Percentiles rank a stretch among this genome's conserved stretches.
Evolutionary conservation across 2,113 vertebrate genomes (phyloP).

Genomic region (Seriola aureovittata): DNA sequence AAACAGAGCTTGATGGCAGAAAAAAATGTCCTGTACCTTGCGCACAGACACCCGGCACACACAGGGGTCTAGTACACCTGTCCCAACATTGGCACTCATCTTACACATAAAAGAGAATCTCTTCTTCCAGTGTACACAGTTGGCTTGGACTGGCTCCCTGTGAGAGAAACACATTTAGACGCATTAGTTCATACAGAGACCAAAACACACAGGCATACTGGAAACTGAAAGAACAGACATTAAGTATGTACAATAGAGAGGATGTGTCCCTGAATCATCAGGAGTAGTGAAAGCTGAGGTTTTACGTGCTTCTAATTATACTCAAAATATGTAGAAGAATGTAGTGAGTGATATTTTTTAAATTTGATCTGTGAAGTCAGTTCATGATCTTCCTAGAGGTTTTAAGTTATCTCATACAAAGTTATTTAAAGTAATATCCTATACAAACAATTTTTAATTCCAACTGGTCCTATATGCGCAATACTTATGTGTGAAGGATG

Average conservation of each 20-base stretch:
- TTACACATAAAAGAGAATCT: slow-evolving; percentile 94
- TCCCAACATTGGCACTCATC: slow-evolving; percentile 92
- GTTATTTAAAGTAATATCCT: neutral
- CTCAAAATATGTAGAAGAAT: neutral
- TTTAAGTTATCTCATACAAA: neutral
- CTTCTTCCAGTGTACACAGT: slow-evolving; percentile 94
- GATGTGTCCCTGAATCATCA: neutral
- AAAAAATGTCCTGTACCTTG: slow-evolving; percentile 85
- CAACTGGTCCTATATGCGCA: neutral
- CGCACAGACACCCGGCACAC: slow-evolving; percentile 94
- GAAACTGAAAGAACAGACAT: neutral
- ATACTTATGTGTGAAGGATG: neutral
- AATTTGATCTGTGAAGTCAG: neutral
- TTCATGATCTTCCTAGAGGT: neutral
- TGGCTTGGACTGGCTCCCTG: slow-evolving; percentile 93
- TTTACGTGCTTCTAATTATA: neutral
- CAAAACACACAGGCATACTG: neutral
- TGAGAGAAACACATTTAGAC: slow-evolving; percentile 24
- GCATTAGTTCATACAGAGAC: neutral
- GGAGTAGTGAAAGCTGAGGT: neutral
- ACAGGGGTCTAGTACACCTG: slow-evolving; percentile 93
- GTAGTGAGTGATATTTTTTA: too few species aligned
- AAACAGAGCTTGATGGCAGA: slow-evolving; percentile 1
- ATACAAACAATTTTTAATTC: neutral
- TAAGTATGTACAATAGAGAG: too few species aligned